These are phyloP conservation scores for Furcula furcula DNA, from an alignment of 2,888 invertebrate genomes.

Conservation along the genomic window DNA sequence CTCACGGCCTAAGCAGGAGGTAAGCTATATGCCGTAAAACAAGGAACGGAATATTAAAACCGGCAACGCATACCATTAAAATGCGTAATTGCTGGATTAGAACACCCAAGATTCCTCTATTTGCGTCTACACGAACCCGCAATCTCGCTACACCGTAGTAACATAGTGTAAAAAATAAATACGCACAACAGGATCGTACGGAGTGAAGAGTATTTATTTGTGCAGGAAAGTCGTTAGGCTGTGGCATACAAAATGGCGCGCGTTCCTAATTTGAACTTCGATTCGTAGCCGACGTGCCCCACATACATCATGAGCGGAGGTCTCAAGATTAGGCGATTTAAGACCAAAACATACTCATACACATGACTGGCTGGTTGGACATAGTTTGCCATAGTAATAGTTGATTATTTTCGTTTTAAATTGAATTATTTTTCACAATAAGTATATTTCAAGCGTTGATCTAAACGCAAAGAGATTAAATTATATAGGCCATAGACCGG, in stretches of 20 bases:
- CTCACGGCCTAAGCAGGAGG: conserved; percentile 42
- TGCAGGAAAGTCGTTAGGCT: conserved; percentile 32
- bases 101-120: conserved; percentile 77
- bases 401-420: too few species aligned
- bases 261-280: conserved; percentile 60
- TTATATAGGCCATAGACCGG: too few species aligned
- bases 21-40: conserved; percentile 68
- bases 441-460: too few species aligned
- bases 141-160: conserved; percentile 17
- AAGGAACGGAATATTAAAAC: conserved; percentile 79
- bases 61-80: conserved; percentile 76
- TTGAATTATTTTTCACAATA: too few species aligned
- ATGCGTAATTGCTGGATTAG: conserved; percentile 81
- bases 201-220: not conserved
- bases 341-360: not conserved
- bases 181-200: conserved; percentile 4
- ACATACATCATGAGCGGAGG: conserved; percentile 76
- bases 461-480: too few species aligned
- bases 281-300: conserved; percentile 64
- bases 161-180: conserved; percentile 35
- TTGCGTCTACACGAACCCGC: conserved; percentile 50
- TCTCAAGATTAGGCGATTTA: conserved; percentile 79
- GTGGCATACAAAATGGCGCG: conserved; percentile 53
- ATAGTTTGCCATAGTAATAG: too few species aligned
- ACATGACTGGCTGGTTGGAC: too few species aligned